Conservation (phyloP, 2,888 invertebrate species). For the Diaprepes abbreviatus region DNA sequence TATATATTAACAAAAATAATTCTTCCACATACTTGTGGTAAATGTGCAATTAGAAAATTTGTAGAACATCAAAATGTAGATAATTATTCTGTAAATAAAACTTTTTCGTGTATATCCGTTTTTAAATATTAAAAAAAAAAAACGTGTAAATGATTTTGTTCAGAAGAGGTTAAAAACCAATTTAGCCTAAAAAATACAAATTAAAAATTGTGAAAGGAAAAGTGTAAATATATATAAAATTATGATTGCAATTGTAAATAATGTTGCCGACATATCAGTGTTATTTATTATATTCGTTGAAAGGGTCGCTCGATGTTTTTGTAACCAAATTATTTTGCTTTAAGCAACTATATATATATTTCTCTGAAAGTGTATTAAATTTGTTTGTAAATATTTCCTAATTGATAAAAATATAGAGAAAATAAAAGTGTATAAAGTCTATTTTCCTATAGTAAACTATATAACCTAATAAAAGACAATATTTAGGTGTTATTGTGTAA, state of each 20-base stretch:
- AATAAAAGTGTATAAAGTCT: conserved; percentile 40
- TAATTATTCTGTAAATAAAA: conserved; percentile 34
- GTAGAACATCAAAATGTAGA: conserved; percentile 37
- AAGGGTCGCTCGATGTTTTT: conserved; percentile 15
- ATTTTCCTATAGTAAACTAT: conserved; percentile 46
- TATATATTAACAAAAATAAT: not conserved
- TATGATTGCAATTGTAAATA: conserved; percentile 38
- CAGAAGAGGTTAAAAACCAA: conserved; percentile 20
- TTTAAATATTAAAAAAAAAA: conserved; percentile 11
- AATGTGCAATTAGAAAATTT: conserved; percentile 43
- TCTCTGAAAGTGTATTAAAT: conserved; percentile 25
- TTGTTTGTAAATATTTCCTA: conserved; percentile 32
- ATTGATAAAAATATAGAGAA: conserved; percentile 16
- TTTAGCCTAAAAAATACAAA: conserved; percentile 4
- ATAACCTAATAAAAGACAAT: conserved; percentile 57
- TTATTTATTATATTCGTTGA: conserved; percentile 43
- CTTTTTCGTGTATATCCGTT: conserved; percentile 20
- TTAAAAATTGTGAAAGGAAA: not conserved
- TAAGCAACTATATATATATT: conserved; percentile 30
- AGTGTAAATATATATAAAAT: conserved; percentile 29
- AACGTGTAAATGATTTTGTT: conserved; percentile 23
- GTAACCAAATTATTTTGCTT: conserved; percentile 34
- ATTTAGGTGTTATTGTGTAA: conserved; percentile 56
- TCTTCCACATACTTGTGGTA: conserved; percentile 25
- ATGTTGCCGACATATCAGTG: conserved; percentile 41